These are phyloP conservation scores for Mormyrus lacerda DNA, from an alignment of 2,113 vertebrate species.

Conservation along the genomic window DNA sequence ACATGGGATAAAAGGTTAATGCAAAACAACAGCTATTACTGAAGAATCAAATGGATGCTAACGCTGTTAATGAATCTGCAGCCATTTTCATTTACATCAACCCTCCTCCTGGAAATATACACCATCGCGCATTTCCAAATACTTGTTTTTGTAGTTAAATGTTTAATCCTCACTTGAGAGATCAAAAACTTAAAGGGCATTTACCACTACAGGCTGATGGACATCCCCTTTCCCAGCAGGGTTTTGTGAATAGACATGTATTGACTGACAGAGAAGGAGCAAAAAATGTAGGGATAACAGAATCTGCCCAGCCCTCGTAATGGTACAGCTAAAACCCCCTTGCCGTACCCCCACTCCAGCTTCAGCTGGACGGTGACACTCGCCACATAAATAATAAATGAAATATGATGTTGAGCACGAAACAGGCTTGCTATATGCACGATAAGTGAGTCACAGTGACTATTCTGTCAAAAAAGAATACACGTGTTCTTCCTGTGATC, in stretches of 20 bases:
- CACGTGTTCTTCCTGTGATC: not conserved
- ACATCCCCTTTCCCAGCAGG: not conserved
- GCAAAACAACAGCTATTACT: not conserved
- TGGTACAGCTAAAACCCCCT: not conserved
- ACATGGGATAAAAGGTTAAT: not conserved
- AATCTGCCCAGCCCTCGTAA: not conserved
- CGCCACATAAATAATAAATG: not conserved
- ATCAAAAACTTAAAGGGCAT: not conserved
- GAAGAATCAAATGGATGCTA: not conserved
- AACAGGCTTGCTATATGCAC: not conserved
- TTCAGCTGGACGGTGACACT: not conserved
- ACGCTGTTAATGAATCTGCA: not conserved
- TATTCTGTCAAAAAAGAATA: not conserved
- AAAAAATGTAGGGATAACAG: not conserved
- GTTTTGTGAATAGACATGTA: not conserved
- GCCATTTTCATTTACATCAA: not conserved
- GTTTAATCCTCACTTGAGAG: not conserved
- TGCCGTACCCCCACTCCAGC: not conserved
- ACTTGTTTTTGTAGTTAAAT: not conserved
- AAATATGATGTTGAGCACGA: not conserved
- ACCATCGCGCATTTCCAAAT: not conserved
- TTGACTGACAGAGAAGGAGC: not conserved
- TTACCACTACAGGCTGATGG: not conserved
- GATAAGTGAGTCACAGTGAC: not conserved
- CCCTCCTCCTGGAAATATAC: not conserved